Evolutionary conservation across 1,140 invertebrate species (phyloP).

Genomic region (Formica selysi): DNA sequence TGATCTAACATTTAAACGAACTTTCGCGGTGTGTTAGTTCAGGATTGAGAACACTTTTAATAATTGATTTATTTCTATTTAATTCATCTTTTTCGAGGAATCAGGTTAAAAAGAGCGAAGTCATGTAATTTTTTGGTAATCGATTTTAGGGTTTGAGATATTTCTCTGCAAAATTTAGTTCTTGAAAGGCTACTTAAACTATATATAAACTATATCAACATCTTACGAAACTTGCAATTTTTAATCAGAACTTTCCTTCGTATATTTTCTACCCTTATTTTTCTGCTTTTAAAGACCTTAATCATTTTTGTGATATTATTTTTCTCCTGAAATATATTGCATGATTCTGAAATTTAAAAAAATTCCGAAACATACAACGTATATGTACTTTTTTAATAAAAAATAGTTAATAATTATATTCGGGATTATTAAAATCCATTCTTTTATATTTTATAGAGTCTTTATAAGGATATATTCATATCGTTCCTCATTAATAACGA

Average conservation of each 20-base stretch:
- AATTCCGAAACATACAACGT: background rate
- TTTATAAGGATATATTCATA: background rate
- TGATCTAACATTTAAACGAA: slow-evolving; percentile 24
- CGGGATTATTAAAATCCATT: slow-evolving; percentile 3
- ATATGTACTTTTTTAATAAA: background rate
- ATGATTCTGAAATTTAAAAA: background rate
- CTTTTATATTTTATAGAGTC: background rate
- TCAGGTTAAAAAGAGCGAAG: slow-evolving; percentile 7
- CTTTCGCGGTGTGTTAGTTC: background rate
- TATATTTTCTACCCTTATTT: background rate
- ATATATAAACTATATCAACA: slow-evolving; percentile 18
- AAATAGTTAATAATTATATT: background rate
- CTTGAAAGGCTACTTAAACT: slow-evolving; percentile 10
- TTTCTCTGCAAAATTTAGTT: slow-evolving; percentile 40
- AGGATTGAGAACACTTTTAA: slow-evolving; percentile 31
- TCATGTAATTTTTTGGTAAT: slow-evolving; percentile 48
- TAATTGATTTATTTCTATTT: slow-evolving; percentile 38
- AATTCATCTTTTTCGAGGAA: slow-evolving; percentile 3
- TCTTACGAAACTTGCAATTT: background rate
- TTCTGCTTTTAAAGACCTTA: background rate
- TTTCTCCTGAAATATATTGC: background rate
- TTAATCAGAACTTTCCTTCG: slow-evolving; percentile 12
- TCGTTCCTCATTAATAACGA: slow-evolving; percentile 38
- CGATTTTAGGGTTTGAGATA: slow-evolving; percentile 31
- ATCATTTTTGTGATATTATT: background rate